Percentiles rank a stretch among this genome's conserved stretches.
Evolutionary conservation across 2,888 invertebrate species (phyloP).

Genomic region (Zygothrica quintamaculata): DNA sequence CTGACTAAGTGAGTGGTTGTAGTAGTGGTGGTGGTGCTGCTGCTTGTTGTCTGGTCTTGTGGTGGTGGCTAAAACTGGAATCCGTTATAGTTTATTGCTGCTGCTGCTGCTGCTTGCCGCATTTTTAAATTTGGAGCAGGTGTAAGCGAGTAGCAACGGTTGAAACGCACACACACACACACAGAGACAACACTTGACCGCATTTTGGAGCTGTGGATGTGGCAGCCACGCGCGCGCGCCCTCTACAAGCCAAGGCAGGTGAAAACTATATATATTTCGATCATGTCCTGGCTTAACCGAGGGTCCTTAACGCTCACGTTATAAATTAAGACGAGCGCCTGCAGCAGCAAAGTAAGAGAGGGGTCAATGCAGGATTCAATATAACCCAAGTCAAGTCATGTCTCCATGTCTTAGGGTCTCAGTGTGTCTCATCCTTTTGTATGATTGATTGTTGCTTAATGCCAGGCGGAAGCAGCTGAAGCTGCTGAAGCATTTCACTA

Average conservation of each 20-base stretch:
- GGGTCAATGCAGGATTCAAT: slow-evolving; percentile 64
- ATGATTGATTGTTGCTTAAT: slow-evolving; percentile 78
- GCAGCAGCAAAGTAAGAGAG: slow-evolving; percentile 44
- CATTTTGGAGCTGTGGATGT: slow-evolving; percentile 66
- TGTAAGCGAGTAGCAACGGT: slow-evolving; percentile 53
- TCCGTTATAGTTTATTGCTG: slow-evolving; percentile 80
- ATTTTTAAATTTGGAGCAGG: slow-evolving; percentile 75
- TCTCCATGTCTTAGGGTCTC: slow-evolving; percentile 1
- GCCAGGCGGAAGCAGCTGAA: slow-evolving; percentile 77
- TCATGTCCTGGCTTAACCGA: slow-evolving; percentile 57
- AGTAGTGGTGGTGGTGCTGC: slow-evolving; percentile 10
- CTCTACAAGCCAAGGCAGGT: slow-evolving; percentile 66
- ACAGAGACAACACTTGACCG: slow-evolving; percentile 74
- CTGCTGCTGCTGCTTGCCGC: slow-evolving; percentile 64
- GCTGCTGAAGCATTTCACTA: slow-evolving; percentile 35
- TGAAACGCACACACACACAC: slow-evolving; percentile 3
- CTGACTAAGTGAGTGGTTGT: too few species aligned
- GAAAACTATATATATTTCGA: slow-evolving; percentile 66
- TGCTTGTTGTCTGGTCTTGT: slow-evolving; percentile 31
- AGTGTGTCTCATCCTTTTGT: slow-evolving; percentile 32
- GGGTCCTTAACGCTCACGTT: slow-evolving; percentile 60
- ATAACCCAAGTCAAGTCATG: slow-evolving; percentile 20
- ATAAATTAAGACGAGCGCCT: slow-evolving; percentile 75
- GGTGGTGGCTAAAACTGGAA: slow-evolving; percentile 77
- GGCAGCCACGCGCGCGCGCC: slow-evolving; percentile 69